Conservation (phyloP, 2,113 vertebrate genomes). For the Vidua macroura region DNA sequence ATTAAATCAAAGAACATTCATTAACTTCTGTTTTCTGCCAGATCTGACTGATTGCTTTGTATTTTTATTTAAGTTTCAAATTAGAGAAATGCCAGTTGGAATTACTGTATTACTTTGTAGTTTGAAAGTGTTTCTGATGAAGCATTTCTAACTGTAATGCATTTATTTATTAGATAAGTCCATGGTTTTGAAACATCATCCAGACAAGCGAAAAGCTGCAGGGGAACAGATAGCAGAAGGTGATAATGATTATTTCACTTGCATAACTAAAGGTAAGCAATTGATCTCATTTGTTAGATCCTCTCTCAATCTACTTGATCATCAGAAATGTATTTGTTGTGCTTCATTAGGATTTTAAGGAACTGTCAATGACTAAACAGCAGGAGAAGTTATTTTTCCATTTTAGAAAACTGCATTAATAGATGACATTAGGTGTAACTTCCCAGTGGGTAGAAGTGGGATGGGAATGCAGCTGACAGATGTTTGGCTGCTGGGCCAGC, state of each 20-base stretch:
- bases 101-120: neutral
- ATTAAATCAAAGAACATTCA: neutral
- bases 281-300: neutral
- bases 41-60: neutral
- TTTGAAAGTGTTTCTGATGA: neutral
- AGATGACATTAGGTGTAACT: neutral
- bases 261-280: conserved; percentile 94
- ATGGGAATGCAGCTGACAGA: neutral
- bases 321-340: neutral
- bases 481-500: neutral
- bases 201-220: conserved; percentile 97
- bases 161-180: conserved; percentile 84
- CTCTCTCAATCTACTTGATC: neutral
- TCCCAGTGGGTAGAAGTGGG: neutral
- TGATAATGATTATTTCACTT: conserved; percentile 98
- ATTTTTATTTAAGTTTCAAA: neutral
- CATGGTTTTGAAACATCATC: conserved; percentile 97
- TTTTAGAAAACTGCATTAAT: neutral
- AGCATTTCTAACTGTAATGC: neutral
- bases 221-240: conserved; percentile 96
- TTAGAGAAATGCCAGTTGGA: neutral
- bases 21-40: neutral
- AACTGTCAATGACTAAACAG: neutral
- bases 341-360: neutral
- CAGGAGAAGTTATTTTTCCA: neutral